Evolutionary conservation across 2,113 vertebrate species (phyloP).

Genomic region (Spea multiplicata): DNA sequence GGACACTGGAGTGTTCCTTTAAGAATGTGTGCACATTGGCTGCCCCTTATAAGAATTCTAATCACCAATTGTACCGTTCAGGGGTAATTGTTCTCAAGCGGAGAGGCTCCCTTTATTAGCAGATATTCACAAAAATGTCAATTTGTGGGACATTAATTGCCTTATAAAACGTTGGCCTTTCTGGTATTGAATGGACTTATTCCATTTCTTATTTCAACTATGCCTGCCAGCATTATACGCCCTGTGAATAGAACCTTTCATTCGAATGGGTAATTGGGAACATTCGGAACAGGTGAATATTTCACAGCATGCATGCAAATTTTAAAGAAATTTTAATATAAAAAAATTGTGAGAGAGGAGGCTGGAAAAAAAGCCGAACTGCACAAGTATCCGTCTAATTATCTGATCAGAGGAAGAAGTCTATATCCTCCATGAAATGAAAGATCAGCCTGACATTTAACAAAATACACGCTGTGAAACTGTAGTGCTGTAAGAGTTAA

Average conservation of each 20-base stretch:
- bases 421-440: too few relatives aligned
- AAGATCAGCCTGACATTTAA: too few relatives aligned
- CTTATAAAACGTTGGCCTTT: slow-evolving; percentile 5
- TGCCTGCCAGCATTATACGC: not conserved
- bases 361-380: not conserved
- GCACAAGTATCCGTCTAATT: slow-evolving; percentile 24
- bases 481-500: too few relatives aligned
- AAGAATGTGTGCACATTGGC: not conserved
- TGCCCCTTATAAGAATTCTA: too few relatives aligned
- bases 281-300: not conserved
- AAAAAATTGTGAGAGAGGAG: not conserved
- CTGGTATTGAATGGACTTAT: slow-evolving; percentile 9
- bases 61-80: too few relatives aligned
- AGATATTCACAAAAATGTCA: slow-evolving; percentile 1
- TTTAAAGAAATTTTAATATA: slow-evolving; percentile 4
- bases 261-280: slow-evolving; percentile 10
- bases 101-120: not conserved
- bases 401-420: not conserved
- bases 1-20: too few relatives aligned
- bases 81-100: too few relatives aligned
- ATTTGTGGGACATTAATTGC: not conserved
- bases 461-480: too few relatives aligned
- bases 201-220: not conserved
- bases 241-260: slow-evolving; percentile 7
- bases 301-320: not conserved